These are phyloP conservation scores for Ladona fulva DNA, from an alignment of 1,140 invertebrate species.

Conservation along the genomic window DNA sequence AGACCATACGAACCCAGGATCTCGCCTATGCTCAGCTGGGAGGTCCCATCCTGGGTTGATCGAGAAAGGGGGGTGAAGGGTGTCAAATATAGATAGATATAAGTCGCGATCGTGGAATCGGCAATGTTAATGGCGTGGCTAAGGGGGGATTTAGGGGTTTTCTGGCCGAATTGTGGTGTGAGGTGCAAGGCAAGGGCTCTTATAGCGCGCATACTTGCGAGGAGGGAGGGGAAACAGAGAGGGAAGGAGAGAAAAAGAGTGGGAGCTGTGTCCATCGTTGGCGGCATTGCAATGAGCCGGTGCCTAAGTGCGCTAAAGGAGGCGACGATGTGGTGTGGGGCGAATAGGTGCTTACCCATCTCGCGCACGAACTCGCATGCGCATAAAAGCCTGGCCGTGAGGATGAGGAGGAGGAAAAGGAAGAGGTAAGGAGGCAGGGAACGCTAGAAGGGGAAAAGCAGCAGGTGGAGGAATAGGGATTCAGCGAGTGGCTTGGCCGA, in stretches of 20 bases:
- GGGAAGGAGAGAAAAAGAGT: background rate
- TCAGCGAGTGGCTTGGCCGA: background rate
- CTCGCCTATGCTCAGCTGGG: too few relatives aligned
- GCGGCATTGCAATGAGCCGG: slow-evolving; percentile 1
- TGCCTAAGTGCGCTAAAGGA: slow-evolving; percentile 7
- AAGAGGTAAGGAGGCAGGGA: too few relatives aligned
- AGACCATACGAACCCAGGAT: too few relatives aligned
- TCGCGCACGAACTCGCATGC: background rate
- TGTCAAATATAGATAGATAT: too few relatives aligned
- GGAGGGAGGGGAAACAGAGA: background rate
- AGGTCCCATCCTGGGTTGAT: too few relatives aligned
- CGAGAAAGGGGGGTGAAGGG: too few relatives aligned
- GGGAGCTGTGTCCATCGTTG: background rate
- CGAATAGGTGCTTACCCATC: background rate
- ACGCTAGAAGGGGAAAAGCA: background rate
- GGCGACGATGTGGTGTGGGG: background rate
- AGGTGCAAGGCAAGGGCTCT: background rate
- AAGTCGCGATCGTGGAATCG: too few relatives aligned
- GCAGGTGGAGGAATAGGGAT: background rate
- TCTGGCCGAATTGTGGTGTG: too few relatives aligned
- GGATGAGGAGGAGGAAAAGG: too few relatives aligned
- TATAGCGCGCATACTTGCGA: background rate
- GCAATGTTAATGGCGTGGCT: background rate
- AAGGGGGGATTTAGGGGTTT: background rate
- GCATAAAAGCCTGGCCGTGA: background rate